These are phyloP conservation scores for Leptura quadrifasciata DNA, from an alignment of 2,888 invertebrate species.

Conservation along the genomic window DNA sequence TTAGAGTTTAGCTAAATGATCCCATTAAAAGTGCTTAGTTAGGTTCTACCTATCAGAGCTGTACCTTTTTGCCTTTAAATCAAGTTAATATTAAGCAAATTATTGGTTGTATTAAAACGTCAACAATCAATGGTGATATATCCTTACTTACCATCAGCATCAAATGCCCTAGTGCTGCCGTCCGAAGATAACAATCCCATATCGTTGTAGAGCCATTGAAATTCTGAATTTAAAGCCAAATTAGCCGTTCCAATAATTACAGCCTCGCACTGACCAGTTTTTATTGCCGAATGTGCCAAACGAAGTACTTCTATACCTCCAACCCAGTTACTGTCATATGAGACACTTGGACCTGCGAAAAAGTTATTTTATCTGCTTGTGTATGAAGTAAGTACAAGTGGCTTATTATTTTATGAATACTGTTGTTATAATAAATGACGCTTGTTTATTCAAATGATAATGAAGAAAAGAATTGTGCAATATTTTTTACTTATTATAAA, in stretches of 20 bases:
- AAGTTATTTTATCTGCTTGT: conserved; percentile 60
- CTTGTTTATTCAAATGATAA: too few relatives aligned
- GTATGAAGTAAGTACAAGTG: too few relatives aligned
- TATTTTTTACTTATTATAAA: too few relatives aligned
- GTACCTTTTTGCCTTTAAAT: too few relatives aligned
- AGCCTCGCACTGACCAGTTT: conserved; percentile 90
- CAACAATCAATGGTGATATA: not conserved
- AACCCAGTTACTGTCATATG: conserved; percentile 81
- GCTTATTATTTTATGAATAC: too few relatives aligned
- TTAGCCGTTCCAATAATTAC: conserved; percentile 94
- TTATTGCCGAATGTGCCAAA: conserved; percentile 83
- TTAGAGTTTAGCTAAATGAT: too few relatives aligned
- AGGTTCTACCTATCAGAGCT: too few relatives aligned
- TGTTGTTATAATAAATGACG: too few relatives aligned
- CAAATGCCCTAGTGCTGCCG: conserved; percentile 80
- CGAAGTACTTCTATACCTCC: conserved; percentile 82
- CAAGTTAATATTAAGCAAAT: not conserved
- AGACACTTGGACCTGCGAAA: conserved; percentile 75
- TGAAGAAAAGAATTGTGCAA: too few relatives aligned
- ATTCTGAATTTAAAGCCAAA: conserved; percentile 79
- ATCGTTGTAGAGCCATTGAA: conserved; percentile 79
- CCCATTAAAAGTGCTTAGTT: too few relatives aligned
- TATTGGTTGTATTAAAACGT: not conserved
- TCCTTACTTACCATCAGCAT: conserved; percentile 76
- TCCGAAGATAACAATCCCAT: conserved; percentile 79